phyloP scores from a whole-genome alignment of 92 coral and sea anemone genomes.

The Blastomussa wellsi region DNA sequence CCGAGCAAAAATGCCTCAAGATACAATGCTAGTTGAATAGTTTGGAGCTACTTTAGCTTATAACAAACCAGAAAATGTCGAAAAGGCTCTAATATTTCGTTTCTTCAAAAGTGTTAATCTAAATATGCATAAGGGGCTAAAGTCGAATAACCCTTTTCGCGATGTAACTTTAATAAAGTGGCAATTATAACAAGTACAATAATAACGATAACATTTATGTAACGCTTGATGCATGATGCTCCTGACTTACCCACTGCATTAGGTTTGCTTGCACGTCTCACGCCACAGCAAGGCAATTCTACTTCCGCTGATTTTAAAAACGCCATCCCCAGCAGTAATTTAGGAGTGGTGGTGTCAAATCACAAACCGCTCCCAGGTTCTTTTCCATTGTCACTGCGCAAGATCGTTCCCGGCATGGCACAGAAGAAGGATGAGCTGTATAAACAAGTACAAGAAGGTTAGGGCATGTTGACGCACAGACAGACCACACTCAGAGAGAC shows the following conservation, averaged over 20 bases:
- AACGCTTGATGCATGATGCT: constrained; percentile 44
- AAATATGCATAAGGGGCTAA: neutral
- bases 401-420: constrained; percentile 62
- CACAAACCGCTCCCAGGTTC: constrained; percentile 44
- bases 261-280: constrained; percentile 51
- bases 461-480: constrained; percentile 43
- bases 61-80: too few relatives aligned
- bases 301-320: constrained; percentile 47
- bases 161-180: neutral
- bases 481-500: constrained; percentile 14
- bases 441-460: constrained; percentile 66
- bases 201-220: neutral
- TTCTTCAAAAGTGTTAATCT: too few relatives aligned
- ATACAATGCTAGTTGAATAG: too few relatives aligned
- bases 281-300: constrained; percentile 41
- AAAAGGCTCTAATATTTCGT: too few relatives aligned
- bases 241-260: constrained; percentile 28
- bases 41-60: too few relatives aligned
- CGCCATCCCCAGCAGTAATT: constrained; percentile 45
- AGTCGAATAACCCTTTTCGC: neutral
- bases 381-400: constrained; percentile 50
- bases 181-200: neutral
- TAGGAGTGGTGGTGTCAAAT: constrained; percentile 33
- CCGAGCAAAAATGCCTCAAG: too few relatives aligned
- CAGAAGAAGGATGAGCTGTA: constrained; percentile 68